phyloP scores from a whole-genome alignment of 1,140 invertebrate species.

The Drosophila nigromelanica region DNA sequence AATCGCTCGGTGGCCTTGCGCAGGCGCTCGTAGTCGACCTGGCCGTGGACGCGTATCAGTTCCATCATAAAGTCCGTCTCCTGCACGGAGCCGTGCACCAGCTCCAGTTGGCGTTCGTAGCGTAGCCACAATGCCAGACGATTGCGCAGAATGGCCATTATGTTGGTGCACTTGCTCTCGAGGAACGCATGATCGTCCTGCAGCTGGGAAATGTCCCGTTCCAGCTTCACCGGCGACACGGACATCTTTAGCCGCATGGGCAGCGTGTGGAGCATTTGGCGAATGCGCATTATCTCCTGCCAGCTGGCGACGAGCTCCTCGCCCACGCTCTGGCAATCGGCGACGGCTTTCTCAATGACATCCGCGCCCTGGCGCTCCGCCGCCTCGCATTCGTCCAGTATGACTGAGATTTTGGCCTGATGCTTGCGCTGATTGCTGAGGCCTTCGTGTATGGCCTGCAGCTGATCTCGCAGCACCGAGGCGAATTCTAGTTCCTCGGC shows the following conservation, averaged over 20 bases:
- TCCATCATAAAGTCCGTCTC: slow-evolving; percentile 95
- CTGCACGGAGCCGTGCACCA: slow-evolving; percentile 91
- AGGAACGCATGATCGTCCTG: slow-evolving; percentile 89
- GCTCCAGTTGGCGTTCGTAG: slow-evolving; percentile 90
- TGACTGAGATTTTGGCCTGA: slow-evolving; percentile 87
- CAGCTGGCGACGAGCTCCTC: slow-evolving; percentile 88
- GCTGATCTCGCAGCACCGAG: slow-evolving; percentile 88
- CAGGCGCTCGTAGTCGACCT: slow-evolving; percentile 91
- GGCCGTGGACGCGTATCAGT: slow-evolving; percentile 90
- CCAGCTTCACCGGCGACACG: slow-evolving; percentile 89
- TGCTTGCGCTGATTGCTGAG: slow-evolving; percentile 87
- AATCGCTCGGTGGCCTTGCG: slow-evolving; percentile 91
- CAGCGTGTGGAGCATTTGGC: slow-evolving; percentile 90
- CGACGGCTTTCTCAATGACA: slow-evolving; percentile 88
- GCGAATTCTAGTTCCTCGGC: slow-evolving; percentile 90
- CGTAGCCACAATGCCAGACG: slow-evolving; percentile 89
- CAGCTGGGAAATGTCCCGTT: slow-evolving; percentile 89
- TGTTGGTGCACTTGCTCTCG: slow-evolving; percentile 88
- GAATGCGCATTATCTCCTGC: slow-evolving; percentile 89
- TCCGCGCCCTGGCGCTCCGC: slow-evolving; percentile 89
- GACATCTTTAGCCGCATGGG: slow-evolving; percentile 89
- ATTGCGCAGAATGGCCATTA: slow-evolving; percentile 87
- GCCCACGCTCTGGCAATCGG: slow-evolving; percentile 87
- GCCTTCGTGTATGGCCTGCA: slow-evolving; percentile 88
- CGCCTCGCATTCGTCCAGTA: slow-evolving; percentile 89